These are phyloP conservation scores for Limnodromus scolopaceus DNA, from an alignment of 2,797 vertebrate species.

Conservation along the genomic window DNA sequence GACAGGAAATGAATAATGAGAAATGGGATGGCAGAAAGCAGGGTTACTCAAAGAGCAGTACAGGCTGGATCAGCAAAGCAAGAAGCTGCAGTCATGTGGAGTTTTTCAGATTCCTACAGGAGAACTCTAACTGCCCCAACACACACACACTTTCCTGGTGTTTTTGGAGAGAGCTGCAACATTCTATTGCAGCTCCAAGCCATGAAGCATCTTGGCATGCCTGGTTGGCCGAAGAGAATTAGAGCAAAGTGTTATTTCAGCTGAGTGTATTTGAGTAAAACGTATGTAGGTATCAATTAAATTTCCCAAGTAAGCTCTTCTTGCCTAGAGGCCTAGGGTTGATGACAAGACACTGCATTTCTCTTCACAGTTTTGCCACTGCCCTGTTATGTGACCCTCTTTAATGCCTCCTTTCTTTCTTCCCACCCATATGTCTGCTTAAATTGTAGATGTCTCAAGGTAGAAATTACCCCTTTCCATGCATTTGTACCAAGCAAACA, in stretches of 20 bases:
- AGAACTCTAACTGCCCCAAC: background rate
- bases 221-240: background rate
- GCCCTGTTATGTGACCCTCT: background rate
- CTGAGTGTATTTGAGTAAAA: conserved; percentile 3
- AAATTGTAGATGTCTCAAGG: background rate
- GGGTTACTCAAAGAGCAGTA: background rate
- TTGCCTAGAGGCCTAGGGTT: background rate
- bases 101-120: background rate
- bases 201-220: background rate
- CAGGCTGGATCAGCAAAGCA: background rate
- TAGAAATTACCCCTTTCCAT: background rate
- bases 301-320: background rate
- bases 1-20: background rate
- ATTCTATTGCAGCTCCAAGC: background rate
- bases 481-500: background rate
- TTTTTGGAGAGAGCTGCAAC: background rate
- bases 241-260: conserved; percentile 7
- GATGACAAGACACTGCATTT: background rate
- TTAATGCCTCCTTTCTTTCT: background rate
- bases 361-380: background rate
- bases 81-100: background rate
- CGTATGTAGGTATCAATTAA: background rate
- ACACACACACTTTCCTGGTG: background rate
- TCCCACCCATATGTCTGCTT: background rate
- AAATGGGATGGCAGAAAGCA: background rate